Evolutionary conservation across 2,888 invertebrate genomes (phyloP), one percentile per base, ranked within the genome.

Genomic region (Nephrotoma flavescens): DNA sequence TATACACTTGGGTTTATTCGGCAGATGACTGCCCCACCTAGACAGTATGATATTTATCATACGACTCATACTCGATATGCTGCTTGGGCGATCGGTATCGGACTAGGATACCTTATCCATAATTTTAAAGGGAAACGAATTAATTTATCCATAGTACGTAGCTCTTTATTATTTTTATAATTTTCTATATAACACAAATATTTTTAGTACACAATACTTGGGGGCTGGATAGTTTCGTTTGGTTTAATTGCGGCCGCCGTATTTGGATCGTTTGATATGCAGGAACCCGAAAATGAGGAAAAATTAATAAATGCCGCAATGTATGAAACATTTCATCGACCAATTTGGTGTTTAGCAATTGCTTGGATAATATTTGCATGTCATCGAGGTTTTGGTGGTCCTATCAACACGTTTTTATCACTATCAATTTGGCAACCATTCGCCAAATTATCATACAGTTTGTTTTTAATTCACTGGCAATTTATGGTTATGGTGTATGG

Each of bases 281-380:
- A 47, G 9, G 12, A 12, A 47, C 9, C 12, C 12, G 47, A 9
- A 4, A 1, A 47, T 12, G 15, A 87, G 2, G 88, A 88, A 71
- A 87, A 86, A 9, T 47, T 47, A 12, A n/a, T 47, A 12, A 12
- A 47, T 12, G n/a, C 12, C 83, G 88, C 88, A 0, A n/a, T 88
- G 0, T 89, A 88, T 85, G 88, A 87, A 7, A 31, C 88, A 11
- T 85, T 88, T n/a, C 87, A 87, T 42, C 87, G 88, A 1, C 44
- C 87, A 41, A 83, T 86, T n/a, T 89, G 88, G 88, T 85, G 87
- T 7, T 44, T 88, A 6, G 87, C 88, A 7, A n/a, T 89, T 2
- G 71, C 87, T 7, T 89, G 88, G 88, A 88, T 89, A 83, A 88
- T 89, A 9, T 88, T 89, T 71, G 88, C 88, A 0, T 89, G 89